Base-by-base conservation (phyloP, 2,888 invertebrate genomes). In the Melanostoma scalare region DNA sequence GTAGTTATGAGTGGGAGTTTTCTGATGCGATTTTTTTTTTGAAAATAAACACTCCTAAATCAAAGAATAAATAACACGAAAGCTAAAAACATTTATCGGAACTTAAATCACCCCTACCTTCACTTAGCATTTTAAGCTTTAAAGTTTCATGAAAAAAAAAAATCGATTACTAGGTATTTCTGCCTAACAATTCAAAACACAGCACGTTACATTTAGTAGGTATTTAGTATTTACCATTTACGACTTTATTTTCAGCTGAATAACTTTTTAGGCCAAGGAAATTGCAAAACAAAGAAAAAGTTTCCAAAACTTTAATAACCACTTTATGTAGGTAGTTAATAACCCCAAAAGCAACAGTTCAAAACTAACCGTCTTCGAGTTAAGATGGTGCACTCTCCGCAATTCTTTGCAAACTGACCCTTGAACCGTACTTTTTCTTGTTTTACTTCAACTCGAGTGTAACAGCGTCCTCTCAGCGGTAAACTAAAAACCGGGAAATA, bases 401-500 rank as follows among this genome's bases (percentile, higher is more conserved):
- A 44, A 50, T n/a, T 60, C 35, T 38, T 60, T 50, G 3, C 1
- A 74, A 35, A 53, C 40, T 48, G 36, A 63, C 55, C 63, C 46
- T 63, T 48, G 9, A 61, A 61, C n/a, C 33, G 42, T 31, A 40
- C 50, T 8, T 50, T 42, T 40, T 20, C 30, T 40, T 63, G 6
- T 50, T 38, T n/a, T 65, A 58, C 58, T 35, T 52, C 44, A 30
- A 73, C 42, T 68, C 48, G 52, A 69, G 61, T 56, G 42, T 48
- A 46, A 46, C 46, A 53, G 40, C n/a, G 69, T 67, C 60, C 69
- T 65, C 74, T 44, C 78, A 30, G 10, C 40, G 50, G 52, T 68
- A 63, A 60, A 78, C 74, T 78, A 38, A 61, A 20, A 78, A 74
- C 58, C 69, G 69, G 74, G 63, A 74, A 69, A 74, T 69, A 74